Base-by-base conservation (phyloP, 92 coral and sea anemone genomes). In the Chrysogorgia sp. region DNA sequence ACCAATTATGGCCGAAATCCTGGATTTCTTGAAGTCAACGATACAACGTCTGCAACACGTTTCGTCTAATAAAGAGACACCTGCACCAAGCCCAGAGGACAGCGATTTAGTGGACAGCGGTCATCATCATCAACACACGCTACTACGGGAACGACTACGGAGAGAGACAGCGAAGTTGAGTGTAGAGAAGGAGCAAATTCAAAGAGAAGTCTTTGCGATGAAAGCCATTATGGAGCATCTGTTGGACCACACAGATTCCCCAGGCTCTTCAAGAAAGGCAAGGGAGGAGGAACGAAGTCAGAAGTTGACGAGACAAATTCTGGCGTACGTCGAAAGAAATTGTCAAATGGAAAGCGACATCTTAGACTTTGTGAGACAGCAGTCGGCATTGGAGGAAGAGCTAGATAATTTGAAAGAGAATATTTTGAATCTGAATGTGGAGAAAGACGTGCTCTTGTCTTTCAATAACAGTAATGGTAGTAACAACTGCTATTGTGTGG, bases 271-370 rank as follows among this genome's bases (percentile, higher is more conserved):
- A 58, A 86, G 83, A 55, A 90, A 87, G 9, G 86, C 78, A 43
- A 81, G 84, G 49, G 83, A 86, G 24, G 90, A 88, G 40, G 90
- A 96, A 25, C 82, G 87, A 8, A 81, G 82, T 52, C 81, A 69
- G 13, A 56, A 62, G 5, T 80, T 92, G 64, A 90, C 90, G 64
- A 93, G 88, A 3, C 90, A 87, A 28, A 62, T 91, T 23, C 59
- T 96, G 43, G 59, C 92, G 4, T 86, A 90, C 37, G 84, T 92
- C 79, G 92, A 96, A 81, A 94, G 90, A 24, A 96, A 96, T 25
- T 81, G 96, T 4, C 75, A 88, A 19, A 81, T 96, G 32, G 97
- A 96, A 74, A 77, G 89, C 1, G 96, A 96, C 31, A 84, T 96
- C 1, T 79, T 86, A 64, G 96, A 88, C 62, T 81, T 89, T 82